Evolutionary conservation across 1,140 invertebrate genomes (phyloP).

Genomic region (Neelides sp.): DNA sequence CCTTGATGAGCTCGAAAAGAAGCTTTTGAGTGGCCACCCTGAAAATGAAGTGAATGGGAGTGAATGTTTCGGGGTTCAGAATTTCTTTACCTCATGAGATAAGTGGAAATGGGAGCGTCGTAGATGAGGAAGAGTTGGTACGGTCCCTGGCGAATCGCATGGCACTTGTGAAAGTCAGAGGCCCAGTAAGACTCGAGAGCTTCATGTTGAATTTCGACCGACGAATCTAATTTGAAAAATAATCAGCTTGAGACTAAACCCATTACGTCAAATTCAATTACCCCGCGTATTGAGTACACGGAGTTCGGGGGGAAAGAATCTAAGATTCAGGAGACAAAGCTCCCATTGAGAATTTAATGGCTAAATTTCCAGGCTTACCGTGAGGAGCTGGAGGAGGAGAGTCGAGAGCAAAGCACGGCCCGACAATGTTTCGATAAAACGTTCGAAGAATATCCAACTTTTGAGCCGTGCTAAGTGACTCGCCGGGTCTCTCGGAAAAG

Average conservation of each 20-base stretch:
- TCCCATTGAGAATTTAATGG: slow-evolving; percentile 12
- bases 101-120: slow-evolving; percentile 34
- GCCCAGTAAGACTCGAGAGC: slow-evolving; percentile 61
- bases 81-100: slow-evolving; percentile 36
- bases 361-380: background rate
- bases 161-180: slow-evolving; percentile 72
- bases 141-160: slow-evolving; percentile 36
- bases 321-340: background rate
- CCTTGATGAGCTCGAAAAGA: slow-evolving; percentile 10
- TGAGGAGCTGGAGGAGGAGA: slow-evolving; percentile 11
- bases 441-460: slow-evolving; percentile 54
- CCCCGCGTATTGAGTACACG: background rate
- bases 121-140: slow-evolving; percentile 36
- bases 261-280: too few relatives aligned
- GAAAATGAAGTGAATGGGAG: background rate
- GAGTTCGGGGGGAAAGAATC: too few relatives aligned
- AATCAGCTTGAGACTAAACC: slow-evolving; percentile 8
- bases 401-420: slow-evolving; percentile 12
- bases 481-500: slow-evolving; percentile 34
- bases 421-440: slow-evolving; percentile 46
- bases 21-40: slow-evolving; percentile 9
- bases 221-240: slow-evolving; percentile 33
- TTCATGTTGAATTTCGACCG: slow-evolving; percentile 31
- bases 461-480: slow-evolving; percentile 43
- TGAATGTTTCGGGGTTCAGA: background rate